Evolutionary conservation across 2,888 invertebrate genomes (phyloP), one percentile per base, ranked within the genome.

Genomic region (Protula sp.): DNA sequence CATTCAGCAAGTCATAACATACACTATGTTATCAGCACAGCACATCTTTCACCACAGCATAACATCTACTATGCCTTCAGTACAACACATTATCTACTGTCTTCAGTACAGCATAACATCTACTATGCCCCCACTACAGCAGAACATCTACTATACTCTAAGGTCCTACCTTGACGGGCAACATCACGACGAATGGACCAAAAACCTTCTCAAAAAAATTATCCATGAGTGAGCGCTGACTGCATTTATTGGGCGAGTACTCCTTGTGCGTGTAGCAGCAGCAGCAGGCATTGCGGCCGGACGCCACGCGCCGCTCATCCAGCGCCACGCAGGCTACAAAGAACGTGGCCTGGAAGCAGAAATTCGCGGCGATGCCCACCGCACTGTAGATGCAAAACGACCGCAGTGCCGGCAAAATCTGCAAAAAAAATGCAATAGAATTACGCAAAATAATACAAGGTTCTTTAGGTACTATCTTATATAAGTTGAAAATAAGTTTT

Each of bases 371-470:
- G 1, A 91, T 88, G 26, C 90, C 89, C 1, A 87, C 80, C 4
- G 89, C 88, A 19, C 90, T 90, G 77, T 89, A 91, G 55, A 91
- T 84, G 77, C 92, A 91, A 76, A 90, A 91, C 0, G 91, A 90
- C 78, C 88, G 87, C 31, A 92, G 82, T 2, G 89, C 89, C 26
- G 91, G 91, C 62, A 92, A 82, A 71, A 90, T 88, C 87, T 87
- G 63, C 28, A 67, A 65, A 9, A 50, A 14, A 50, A 22, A 50
- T 19, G 9, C 9, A 38, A 9, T 19, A 19, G 9, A 19, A 19
- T 38, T 38, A 38, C 45, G n/a, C n/a, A n/a, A n/a, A n/a, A n/a
- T n/a, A n/a, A n/a, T n/a, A n/a, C n/a, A n/a, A n/a, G n/a, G n/a
- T n/a, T n/a, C n/a, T n/a, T n/a, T n/a, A n/a, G n/a, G n/a, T n/a